Evolutionary conservation across 2,888 invertebrate genomes (phyloP), one percentile per base, ranked within the genome.

Genomic region (Adineta ricciae): DNA sequence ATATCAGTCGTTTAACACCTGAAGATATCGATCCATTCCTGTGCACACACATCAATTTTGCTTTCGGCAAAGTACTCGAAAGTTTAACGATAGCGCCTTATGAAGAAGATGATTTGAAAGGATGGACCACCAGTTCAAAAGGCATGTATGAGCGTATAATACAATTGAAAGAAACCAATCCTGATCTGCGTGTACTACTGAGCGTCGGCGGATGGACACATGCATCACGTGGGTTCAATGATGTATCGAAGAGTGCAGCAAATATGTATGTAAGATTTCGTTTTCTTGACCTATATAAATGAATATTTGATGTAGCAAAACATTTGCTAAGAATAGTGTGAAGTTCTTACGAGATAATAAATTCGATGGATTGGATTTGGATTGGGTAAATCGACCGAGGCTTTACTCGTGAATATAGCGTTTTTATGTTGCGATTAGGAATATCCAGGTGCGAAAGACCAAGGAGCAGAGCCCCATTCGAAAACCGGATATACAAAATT

Each of bases 401-500:
- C n/a, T 8, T 54, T 54, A 14, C 16, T 36, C 32, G 8, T 16
- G 19, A 64, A 64, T 5, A 32, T 32, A 32, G 3, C 19, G 2
- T 32, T 24, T 32, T 27, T 24, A 19, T 36, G 14, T 50, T 50
- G 14, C 50, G 11, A 16, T 27, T 50, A 84, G 84, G 86, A 86
- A 72, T 86, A 86, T 84, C 86, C 86, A 21, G 86, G 86, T 64
- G 86, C 86, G 38, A 86, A 78, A 54, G 86, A 86, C 83, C 86
- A 84, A 49, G 84, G 84, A 16, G 86, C 86, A 32, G 84, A 78
- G 14, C 50, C 78, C 19, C 46, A 83, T 27, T 82, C 86, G 7
- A 82, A 83, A 86, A 38, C 54, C 46, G 84, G 84, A 32, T 86
- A 73, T 84, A 86, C 86, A 38, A 54, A 84, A 84, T 52, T 86